Evolutionary conservation across 2,888 invertebrate genomes (phyloP).

Genomic region (Nomada hirtipes): DNA sequence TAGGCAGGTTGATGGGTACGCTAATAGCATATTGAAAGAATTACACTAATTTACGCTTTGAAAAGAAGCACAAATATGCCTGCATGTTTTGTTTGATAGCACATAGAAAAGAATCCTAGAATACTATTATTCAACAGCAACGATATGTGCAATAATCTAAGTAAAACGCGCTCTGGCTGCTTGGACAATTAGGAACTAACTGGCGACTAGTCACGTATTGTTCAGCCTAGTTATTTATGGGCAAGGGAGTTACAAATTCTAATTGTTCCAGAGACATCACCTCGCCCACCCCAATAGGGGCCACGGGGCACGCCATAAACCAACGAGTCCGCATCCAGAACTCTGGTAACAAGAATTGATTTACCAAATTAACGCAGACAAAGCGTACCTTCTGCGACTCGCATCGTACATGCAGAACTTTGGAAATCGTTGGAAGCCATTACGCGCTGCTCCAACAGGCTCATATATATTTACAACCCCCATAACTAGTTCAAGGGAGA

Average conservation of each 20-base stretch:
- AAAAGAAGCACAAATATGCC: neutral
- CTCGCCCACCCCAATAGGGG: conserved; percentile 4
- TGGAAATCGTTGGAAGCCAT: neutral
- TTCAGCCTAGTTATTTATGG: conserved; percentile 19
- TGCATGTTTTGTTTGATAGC: too few relatives aligned
- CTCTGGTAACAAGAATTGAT: conserved; percentile 9
- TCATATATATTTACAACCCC: neutral
- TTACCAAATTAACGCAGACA: conserved; percentile 8
- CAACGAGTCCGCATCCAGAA: neutral
- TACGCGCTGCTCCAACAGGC: neutral
- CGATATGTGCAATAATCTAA: neutral
- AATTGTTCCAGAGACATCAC: conserved; percentile 12
- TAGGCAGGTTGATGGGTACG: neutral
- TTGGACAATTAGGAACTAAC: neutral
- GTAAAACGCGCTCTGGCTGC: neutral
- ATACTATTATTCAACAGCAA: too few relatives aligned
- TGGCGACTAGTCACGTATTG: neutral
- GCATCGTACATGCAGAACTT: neutral
- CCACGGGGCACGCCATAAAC: neutral
- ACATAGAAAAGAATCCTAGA: too few relatives aligned
- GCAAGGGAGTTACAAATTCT: conserved; percentile 7
- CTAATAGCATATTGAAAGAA: neutral
- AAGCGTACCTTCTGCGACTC: neutral
- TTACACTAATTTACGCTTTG: neutral
- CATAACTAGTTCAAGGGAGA: neutral